Evolutionary conservation across 2,888 invertebrate species (phyloP).

Genomic region (Agrenia bidenticulata): DNA sequence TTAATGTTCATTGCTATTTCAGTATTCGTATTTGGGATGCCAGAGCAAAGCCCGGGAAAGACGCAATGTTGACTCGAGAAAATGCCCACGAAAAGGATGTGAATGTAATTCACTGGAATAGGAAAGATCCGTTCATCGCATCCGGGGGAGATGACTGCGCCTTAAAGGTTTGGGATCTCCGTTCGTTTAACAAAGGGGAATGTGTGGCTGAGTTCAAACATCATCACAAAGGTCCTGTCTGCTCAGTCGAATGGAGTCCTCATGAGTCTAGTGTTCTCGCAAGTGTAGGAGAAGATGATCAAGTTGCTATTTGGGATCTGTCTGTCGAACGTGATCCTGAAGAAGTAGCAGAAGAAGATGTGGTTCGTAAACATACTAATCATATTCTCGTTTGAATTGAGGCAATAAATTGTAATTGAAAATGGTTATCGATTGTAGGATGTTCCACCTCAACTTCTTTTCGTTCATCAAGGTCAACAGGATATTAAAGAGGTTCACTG

Average conservation of each 20-base stretch:
- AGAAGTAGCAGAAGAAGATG: slow-evolving; percentile 59
- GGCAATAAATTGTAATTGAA: neutral
- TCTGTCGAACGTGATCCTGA: slow-evolving; percentile 57
- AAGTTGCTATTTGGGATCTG: slow-evolving; percentile 95
- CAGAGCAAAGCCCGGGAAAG: slow-evolving; percentile 78
- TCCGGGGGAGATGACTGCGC: slow-evolving; percentile 97
- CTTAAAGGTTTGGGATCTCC: slow-evolving; percentile 92
- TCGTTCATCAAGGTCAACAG: slow-evolving; percentile 96
- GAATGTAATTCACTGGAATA: slow-evolving; percentile 98
- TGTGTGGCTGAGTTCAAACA: slow-evolving; percentile 94
- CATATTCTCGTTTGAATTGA: slow-evolving; percentile 22
- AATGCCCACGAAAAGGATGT: slow-evolving; percentile 89
- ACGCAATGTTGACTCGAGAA: slow-evolving; percentile 84
- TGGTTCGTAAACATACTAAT: slow-evolving; percentile 54
- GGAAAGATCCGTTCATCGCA: slow-evolving; percentile 81
- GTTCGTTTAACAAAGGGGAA: slow-evolving; percentile 64
- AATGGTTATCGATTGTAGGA: slow-evolving; percentile 60
- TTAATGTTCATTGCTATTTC: too few species aligned
- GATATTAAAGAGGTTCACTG: slow-evolving; percentile 98
- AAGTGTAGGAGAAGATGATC: slow-evolving; percentile 90
- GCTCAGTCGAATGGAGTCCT: slow-evolving; percentile 96
- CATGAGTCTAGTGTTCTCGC: slow-evolving; percentile 90
- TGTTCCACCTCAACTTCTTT: slow-evolving; percentile 91
- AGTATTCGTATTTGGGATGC: slow-evolving; percentile 95
- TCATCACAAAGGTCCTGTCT: slow-evolving; percentile 84